A percentile compares a stretch with the other conserved stretches of the same genome.
These are phyloP conservation scores for Ectobius pallidus DNA, from an alignment of 2,888 invertebrate species.

Conservation along the genomic window DNA sequence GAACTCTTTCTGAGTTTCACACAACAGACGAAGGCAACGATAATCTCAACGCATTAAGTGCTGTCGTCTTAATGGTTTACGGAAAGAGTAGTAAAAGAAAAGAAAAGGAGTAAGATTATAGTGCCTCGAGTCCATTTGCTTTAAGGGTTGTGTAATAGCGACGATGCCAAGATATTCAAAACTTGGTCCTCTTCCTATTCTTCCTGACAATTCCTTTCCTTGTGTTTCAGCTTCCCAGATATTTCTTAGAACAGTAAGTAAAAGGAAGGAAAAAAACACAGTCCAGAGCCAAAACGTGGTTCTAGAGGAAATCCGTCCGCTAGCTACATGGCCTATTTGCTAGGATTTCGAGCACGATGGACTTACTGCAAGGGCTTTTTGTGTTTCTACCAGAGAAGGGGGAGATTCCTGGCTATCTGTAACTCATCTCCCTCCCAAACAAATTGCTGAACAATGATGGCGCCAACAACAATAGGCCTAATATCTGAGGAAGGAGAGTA, in stretches of 20 bases:
- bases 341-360: neutral
- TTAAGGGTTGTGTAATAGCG: neutral
- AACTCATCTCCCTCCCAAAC: neutral
- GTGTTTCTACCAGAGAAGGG: neutral
- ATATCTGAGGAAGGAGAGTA: neutral
- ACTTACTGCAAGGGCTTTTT: neutral
- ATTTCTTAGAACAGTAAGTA: neutral
- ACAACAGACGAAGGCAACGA: neutral
- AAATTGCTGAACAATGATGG: neutral
- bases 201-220: neutral
- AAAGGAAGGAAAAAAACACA: neutral
- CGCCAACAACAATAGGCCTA: constrained; percentile 1
- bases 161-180: constrained; percentile 2
- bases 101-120: neutral
- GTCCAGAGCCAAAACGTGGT: neutral
- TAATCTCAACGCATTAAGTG: neutral
- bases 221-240: neutral
- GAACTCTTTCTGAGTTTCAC: too few species aligned
- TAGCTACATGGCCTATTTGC: neutral
- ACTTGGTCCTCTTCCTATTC: neutral
- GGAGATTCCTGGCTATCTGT: neutral
- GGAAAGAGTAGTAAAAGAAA: neutral
- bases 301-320: neutral
- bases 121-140: neutral
- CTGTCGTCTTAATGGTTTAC: neutral